Evolutionary conservation across 2,888 invertebrate genomes (phyloP).

Genomic region (Dolichopus griseipennis): DNA sequence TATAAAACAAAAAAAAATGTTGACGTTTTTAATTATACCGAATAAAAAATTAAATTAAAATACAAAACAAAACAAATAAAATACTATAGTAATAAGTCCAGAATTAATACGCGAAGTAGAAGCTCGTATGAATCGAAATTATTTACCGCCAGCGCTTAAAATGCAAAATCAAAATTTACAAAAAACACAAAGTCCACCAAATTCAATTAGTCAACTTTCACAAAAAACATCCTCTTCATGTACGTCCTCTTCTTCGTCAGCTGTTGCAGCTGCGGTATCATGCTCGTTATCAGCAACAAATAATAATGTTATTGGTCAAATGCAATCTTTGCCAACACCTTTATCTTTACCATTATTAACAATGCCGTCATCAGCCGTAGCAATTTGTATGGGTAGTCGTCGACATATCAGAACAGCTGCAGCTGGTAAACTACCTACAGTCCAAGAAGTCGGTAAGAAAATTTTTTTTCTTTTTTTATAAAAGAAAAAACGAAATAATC

Average conservation of each 20-base stretch:
- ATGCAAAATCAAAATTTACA: conserved; percentile 45
- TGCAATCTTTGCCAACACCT: conserved; percentile 9
- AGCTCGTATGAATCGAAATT: conserved; percentile 74
- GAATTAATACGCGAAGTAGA: conserved; percentile 84
- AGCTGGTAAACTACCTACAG: conserved; percentile 51
- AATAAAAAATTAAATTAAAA: conserved; percentile 5
- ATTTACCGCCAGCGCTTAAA: conserved; percentile 59
- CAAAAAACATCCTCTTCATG: conserved; percentile 32
- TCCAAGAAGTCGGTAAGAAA: conserved; percentile 67
- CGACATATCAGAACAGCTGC: conserved; percentile 32
- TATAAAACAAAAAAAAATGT: background rate
- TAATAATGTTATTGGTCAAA: background rate
- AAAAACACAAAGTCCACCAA: conserved; percentile 35
- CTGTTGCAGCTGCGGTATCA: background rate
- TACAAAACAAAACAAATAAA: conserved; percentile 10
- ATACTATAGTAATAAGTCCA: conserved; percentile 68
- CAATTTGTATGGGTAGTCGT: conserved; percentile 28
- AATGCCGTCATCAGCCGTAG: conserved; percentile 26
- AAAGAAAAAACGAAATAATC: too few species aligned
- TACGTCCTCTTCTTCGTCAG: conserved; percentile 20
- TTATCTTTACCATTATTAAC: conserved; percentile 27
- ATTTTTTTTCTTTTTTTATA: conserved; percentile 16
- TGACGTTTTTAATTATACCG: conserved; percentile 13
- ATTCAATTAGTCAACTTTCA: conserved; percentile 31
- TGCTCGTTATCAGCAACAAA: background rate